These are phyloP conservation scores for Watsonalla binaria DNA, from an alignment of 2,888 invertebrate species.

Conservation along the genomic window DNA sequence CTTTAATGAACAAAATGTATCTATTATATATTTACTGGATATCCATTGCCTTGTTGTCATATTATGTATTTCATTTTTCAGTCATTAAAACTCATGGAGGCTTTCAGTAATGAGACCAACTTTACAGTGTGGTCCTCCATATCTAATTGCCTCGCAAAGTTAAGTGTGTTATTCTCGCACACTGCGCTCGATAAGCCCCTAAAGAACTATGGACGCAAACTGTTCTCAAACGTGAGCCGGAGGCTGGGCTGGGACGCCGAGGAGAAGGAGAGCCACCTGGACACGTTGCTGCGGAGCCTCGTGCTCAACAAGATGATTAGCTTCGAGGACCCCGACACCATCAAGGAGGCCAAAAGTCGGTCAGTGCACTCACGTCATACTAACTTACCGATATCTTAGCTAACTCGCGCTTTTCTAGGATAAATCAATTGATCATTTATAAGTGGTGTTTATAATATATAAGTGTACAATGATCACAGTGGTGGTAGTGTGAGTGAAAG, in stretches of 20 bases:
- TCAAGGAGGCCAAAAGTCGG: conserved; percentile 86
- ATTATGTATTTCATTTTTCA: conserved; percentile 27
- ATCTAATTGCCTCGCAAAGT: conserved; percentile 86
- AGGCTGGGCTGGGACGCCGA: conserved; percentile 92
- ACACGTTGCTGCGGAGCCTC: conserved; percentile 90
- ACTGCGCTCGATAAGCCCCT: conserved; percentile 86
- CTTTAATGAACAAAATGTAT: too few relatives aligned
- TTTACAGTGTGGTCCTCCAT: conserved; percentile 96
- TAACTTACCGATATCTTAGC: too few relatives aligned
- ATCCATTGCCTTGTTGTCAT: too few relatives aligned
- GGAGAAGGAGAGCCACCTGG: conserved; percentile 90
- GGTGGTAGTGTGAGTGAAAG: too few relatives aligned
- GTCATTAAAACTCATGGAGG: conserved; percentile 88
- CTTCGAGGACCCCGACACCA: conserved; percentile 87
- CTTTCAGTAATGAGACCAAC: conserved; percentile 91
- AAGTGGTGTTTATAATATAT: too few relatives aligned
- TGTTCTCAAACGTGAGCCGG: conserved; percentile 85
- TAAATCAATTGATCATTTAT: too few relatives aligned
- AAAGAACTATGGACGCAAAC: conserved; percentile 84
- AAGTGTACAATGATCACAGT: too few relatives aligned
- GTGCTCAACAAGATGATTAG: conserved; percentile 90
- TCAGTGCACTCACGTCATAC: conserved; percentile 29
- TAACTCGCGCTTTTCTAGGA: too few relatives aligned
- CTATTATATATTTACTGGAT: too few relatives aligned
- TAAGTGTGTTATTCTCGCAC: conserved; percentile 87